Percentiles rank a stretch among this genome's conserved stretches.
Evolutionary conservation across 2,113 vertebrate genomes (phyloP).

Genomic region (Mirounga angustirostris): DNA sequence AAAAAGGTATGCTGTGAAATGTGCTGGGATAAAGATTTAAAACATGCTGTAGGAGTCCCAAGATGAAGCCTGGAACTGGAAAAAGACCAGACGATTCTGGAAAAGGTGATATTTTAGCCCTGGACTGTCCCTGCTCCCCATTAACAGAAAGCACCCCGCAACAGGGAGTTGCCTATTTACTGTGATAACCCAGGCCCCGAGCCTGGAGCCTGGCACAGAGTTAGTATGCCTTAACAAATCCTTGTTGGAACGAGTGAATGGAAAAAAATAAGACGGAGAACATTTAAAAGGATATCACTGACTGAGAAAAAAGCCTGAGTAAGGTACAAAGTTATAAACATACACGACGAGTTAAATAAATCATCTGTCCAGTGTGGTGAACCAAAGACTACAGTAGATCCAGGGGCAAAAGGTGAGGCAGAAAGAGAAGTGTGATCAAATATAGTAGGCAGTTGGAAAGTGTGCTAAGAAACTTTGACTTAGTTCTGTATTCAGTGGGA

Average conservation of each 20-base stretch:
- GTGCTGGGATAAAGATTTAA: background rate
- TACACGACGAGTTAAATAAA: background rate
- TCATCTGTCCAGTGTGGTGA: background rate
- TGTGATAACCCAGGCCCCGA: background rate
- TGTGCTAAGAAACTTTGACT: background rate
- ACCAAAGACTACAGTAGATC: background rate
- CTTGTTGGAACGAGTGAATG: background rate
- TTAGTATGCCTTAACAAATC: background rate
- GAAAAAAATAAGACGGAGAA: background rate
- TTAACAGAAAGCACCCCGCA: background rate
- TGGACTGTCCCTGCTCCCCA: background rate
- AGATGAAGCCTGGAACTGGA: background rate
- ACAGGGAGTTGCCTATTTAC: background rate
- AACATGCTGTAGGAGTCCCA: background rate
- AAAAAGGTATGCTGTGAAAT: background rate
- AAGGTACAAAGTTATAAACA: conserved; percentile 1
- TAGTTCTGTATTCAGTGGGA: background rate
- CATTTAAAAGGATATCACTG: background rate
- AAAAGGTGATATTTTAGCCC: background rate
- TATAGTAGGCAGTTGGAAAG: background rate
- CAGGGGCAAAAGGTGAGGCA: background rate
- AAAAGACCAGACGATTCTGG: background rate
- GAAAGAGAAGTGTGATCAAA: background rate
- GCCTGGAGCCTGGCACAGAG: background rate
- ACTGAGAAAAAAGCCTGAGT: background rate